Conservation (phyloP, 2,888 invertebrate genomes). For the Danaus chrysippus region DNA sequence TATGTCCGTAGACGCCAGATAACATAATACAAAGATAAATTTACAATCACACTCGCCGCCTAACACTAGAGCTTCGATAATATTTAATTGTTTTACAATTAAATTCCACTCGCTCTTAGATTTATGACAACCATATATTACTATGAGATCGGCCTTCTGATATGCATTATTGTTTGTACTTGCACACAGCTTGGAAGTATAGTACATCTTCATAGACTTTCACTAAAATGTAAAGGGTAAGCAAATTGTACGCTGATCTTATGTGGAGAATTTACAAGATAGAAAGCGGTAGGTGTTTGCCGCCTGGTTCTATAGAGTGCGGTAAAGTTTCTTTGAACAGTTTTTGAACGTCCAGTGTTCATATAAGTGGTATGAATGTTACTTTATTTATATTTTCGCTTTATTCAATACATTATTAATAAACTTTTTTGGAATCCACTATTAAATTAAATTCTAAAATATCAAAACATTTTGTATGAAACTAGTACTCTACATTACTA, state of each 20-base stretch:
- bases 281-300: conserved; percentile 34
- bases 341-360: no score
- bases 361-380: no score
- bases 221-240: conserved; percentile 29
- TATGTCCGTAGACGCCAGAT: conserved; percentile 17
- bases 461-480: no score
- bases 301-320: conserved; percentile 33
- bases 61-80: background rate
- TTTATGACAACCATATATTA: no score
- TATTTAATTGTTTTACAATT: no score
- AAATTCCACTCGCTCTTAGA: no score
- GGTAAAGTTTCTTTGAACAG: conserved; percentile 2
- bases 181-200: conserved; percentile 19
- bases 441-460: no score
- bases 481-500: no score
- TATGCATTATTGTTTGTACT: conserved; percentile 11
- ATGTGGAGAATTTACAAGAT: conserved; percentile 29
- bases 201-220: conserved; percentile 29
- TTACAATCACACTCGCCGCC: background rate
- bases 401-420: no score
- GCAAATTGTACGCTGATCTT: conserved; percentile 26
- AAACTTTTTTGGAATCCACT: no score
- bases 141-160: conserved; percentile 10
- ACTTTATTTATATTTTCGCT: no score
- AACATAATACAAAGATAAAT: conserved; percentile 18